Base-by-base conservation (phyloP, 2,888 invertebrate genomes). In the Archaeoteleia sp. region DNA sequence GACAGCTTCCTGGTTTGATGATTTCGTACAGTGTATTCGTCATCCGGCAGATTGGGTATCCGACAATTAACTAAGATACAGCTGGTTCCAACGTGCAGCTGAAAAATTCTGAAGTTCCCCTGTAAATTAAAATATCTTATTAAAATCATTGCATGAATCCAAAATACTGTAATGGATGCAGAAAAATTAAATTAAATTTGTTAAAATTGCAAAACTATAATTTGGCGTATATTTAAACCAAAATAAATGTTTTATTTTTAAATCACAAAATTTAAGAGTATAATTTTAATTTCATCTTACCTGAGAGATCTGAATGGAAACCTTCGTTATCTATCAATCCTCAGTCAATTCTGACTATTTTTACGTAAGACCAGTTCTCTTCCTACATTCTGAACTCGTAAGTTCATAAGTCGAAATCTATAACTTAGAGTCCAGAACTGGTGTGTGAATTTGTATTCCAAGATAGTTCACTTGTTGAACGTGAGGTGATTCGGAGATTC, bases 401-500 rank as follows among this genome's bases (percentile, higher is more conserved):
- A 65, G 60, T 69, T 65, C 53, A 69, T 69, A 49, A 40, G 51
- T 61, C 53, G 65, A 61, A 61, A 65, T 66, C 69, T 65, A 61
- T 66, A 70, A 66, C 58, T 66, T 53, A 70, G 39, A 43, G 54
- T 66, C 48, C 53, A 57, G 53, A 57, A 60, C 66, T 66, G 62
- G 58, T 70, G 62, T 66, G 65, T 54, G 54, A 70, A 62, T 66
- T 70, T 66, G 70, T 70, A 66, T 66, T 62, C 66, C 62, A 62
- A 54, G 48, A 45, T 53, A 40, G 66, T 70, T 58, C 62, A 58
- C 70, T 70, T 66, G 66, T 70, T 66, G 70, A 70, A 62, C 70
- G 70, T 66, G 70, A 70, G 70, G 32, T 43, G 66, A 53, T 62
- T 70, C 51, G 46, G 46, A 43, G 39, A 69, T 65, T 61, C 35